Evolutionary conservation across 2,797 vertebrate species (phyloP), one percentile per base, ranked within the genome.

Genomic region (Cephalopachus bancanus): DNA sequence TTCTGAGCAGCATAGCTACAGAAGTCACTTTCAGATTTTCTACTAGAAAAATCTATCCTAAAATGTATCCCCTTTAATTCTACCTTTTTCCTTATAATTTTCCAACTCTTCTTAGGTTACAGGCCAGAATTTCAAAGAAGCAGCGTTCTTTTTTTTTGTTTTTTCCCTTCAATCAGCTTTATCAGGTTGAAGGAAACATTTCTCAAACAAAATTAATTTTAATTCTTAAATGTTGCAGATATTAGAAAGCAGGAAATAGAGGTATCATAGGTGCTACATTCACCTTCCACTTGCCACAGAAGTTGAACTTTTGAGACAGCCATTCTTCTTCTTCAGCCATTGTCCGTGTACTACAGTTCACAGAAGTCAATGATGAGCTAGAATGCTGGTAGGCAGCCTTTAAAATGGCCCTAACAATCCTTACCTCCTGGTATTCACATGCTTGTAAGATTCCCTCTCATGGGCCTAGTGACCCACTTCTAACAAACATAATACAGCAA

Each of bases 51-150:
- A 91, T n/a, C 33, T 33, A 19, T 24, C 17, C 57, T 80, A 89
- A 95, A 92, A 83, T 51, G 71, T 84, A 92, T 72, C 15, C 62
- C 72, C 65, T 59, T 80, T 74, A 89, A 94, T 89, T 64, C 67
- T 22, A 10, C 53, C 59, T 80, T 69, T 88, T 91, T 78, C 85
- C 89, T 71, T 89, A 64, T 74, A 83, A 37, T 67, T 90, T 93
- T 60, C 80, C 59, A 80, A 86, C 17, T 72, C 22, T 44, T 44
- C 44, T 44, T 44, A 78, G 69, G 85, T 1, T 86, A 1, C 10
- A 93, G 30, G 16, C 30, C 83, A 71, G 69, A 60, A 80, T 60
- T 93, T 87, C 91, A 89, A 80, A 86, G 30, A n/a, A 87, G 92
- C 20, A 90, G 3, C 44, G 44, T 44, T 44, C 4, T 44, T 44